These are phyloP conservation scores for Mus pahari DNA, from an alignment of 2,113 vertebrate genomes.

Conservation along the genomic window DNA sequence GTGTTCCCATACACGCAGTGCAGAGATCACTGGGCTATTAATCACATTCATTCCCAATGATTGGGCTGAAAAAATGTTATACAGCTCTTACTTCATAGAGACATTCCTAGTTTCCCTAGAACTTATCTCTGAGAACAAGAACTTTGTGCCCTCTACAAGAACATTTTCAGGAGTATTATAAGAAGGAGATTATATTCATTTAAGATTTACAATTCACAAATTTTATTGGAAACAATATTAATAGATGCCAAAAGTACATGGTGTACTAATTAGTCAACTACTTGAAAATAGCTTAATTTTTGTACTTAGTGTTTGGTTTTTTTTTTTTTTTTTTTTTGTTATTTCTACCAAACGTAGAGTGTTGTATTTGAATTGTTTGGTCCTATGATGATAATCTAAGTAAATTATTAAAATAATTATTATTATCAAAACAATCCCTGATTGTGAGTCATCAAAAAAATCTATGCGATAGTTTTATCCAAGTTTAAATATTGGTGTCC, in stretches of 20 bases:
- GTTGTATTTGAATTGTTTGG: background rate
- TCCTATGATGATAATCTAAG: background rate
- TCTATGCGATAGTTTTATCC: background rate
- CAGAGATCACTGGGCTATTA: background rate
- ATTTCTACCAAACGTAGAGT: background rate
- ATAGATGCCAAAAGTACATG: background rate
- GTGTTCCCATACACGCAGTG: too few species aligned
- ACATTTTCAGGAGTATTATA: background rate
- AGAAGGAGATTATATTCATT: accelerated
- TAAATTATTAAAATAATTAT: background rate
- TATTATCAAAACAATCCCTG: background rate
- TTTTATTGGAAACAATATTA: constrained; percentile 17
- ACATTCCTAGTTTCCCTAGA: background rate
- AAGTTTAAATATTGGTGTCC: background rate
- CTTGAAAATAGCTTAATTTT: background rate
- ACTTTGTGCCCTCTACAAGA: background rate
- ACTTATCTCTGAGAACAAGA: background rate
- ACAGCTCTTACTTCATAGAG: background rate
- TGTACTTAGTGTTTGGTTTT: background rate
- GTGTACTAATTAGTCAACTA: background rate
- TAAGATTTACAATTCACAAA: background rate
- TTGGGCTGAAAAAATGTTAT: background rate
- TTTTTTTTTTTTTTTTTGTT: too few species aligned
- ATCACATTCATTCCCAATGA: background rate
- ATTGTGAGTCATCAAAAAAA: background rate